phyloP scores from a whole-genome alignment of 1,140 invertebrate genomes.

The Araneus ventricosus region DNA sequence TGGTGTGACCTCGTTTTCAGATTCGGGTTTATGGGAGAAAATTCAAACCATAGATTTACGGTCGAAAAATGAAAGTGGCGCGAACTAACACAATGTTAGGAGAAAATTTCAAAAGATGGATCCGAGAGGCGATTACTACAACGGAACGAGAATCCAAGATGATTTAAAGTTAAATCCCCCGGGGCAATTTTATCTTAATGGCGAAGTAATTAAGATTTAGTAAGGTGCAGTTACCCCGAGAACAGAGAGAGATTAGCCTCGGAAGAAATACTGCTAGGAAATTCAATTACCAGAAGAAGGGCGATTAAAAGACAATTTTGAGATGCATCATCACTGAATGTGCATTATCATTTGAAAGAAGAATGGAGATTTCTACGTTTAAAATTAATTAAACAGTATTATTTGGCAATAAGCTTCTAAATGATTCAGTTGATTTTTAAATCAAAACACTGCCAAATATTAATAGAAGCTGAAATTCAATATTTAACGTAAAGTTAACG shows the following conservation, averaged over 20 bases:
- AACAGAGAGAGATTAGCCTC: background rate
- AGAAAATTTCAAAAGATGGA: background rate
- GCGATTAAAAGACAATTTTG: background rate
- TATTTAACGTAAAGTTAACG: no score
- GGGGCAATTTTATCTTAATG: background rate
- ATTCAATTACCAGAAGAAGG: background rate
- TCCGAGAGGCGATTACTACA: background rate
- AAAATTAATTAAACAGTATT: no score
- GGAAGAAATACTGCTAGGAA: background rate
- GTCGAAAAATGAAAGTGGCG: background rate
- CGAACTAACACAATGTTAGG: background rate
- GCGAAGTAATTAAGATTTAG: background rate
- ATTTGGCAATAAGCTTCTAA: no score
- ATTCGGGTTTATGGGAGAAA: no score
- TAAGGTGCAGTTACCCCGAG: background rate
- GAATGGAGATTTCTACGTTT: background rate
- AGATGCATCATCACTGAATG: no score
- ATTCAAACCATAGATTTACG: no score
- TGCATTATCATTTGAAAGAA: background rate
- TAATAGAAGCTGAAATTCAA: no score
- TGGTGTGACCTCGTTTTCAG: no score
- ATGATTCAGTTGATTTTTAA: no score
- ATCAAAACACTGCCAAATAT: no score
- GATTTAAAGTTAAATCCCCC: background rate
- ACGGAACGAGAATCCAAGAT: background rate